These are phyloP conservation scores for Leptodactylus fuscus DNA, from an alignment of 2,113 vertebrate species.

Conservation along the genomic window DNA sequence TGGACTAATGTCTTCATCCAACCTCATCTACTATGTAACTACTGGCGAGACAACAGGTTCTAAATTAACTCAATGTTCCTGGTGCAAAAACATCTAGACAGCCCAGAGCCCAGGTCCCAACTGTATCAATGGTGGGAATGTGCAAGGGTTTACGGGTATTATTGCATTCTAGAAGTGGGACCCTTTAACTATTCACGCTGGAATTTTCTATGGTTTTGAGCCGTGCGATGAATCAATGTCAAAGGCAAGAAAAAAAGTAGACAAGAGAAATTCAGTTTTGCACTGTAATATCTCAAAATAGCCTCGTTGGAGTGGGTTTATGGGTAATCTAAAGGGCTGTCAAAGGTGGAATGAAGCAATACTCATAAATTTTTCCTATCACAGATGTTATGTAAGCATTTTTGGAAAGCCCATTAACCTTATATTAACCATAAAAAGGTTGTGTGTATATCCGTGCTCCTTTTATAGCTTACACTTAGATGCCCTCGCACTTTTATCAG, in stretches of 20 bases:
- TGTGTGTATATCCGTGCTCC: neutral
- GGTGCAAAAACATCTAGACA: neutral
- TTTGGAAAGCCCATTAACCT: slow-evolving; percentile 34
- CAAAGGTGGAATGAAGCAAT: slow-evolving; percentile 25
- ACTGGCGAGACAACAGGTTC: no score
- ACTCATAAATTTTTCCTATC: slow-evolving; percentile 23
- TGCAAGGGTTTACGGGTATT: no score
- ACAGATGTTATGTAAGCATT: slow-evolving; percentile 3
- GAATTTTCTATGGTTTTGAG: neutral
- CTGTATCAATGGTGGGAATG: neutral
- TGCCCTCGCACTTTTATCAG: neutral
- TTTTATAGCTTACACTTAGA: slow-evolving; percentile 37
- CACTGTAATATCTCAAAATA: slow-evolving; percentile 18
- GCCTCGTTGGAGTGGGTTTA: neutral
- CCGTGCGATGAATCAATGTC: neutral
- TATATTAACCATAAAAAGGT: slow-evolving; percentile 34
- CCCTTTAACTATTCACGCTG: neutral
- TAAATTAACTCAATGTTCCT: no score
- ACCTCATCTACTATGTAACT: no score
- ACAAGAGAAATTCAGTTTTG: neutral
- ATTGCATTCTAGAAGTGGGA: neutral
- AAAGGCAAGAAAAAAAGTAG: neutral
- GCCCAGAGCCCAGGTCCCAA: neutral
- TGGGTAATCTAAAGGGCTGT: slow-evolving; percentile 15
- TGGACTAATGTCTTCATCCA: no score